These are phyloP conservation scores for Leptinotarsa juncta DNA, from an alignment of 2,888 invertebrate genomes.

Conservation along the genomic window DNA sequence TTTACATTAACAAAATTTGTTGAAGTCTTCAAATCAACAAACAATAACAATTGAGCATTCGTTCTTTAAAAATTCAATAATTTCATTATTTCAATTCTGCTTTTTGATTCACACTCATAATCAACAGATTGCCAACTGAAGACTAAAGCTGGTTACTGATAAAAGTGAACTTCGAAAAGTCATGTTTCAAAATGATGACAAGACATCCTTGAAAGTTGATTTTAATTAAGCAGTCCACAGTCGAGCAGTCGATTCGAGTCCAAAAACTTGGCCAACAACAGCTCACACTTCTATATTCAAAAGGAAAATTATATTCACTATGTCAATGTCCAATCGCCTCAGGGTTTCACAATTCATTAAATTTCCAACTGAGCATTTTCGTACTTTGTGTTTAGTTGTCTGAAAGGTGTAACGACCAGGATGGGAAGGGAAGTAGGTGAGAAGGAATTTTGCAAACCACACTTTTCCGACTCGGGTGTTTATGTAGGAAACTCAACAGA, in stretches of 20 bases:
- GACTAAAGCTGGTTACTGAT: too few species aligned
- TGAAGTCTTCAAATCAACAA: too few species aligned
- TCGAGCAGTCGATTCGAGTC: background rate
- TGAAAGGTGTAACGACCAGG: background rate
- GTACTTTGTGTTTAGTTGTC: background rate
- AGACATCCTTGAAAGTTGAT: too few species aligned
- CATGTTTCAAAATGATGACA: too few species aligned
- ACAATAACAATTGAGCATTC: too few species aligned
- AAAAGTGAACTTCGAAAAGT: too few species aligned
- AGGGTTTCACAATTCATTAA: background rate
- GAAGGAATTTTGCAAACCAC: background rate
- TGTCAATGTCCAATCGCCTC: conserved; percentile 2
- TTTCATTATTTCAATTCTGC: too few species aligned
- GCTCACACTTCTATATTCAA: background rate
- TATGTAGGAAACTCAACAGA: background rate
- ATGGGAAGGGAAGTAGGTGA: background rate
- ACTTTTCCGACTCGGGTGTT: background rate
- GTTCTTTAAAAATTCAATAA: too few species aligned
- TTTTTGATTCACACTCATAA: too few species aligned
- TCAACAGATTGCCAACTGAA: too few species aligned
- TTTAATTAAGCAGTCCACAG: too few species aligned
- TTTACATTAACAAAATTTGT: too few species aligned
- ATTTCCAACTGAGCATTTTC: background rate
- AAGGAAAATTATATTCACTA: background rate
- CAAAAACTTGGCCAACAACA: background rate